Percentiles rank a stretch among this genome's conserved stretches.
phyloP scores from a whole-genome alignment of 1,140 invertebrate species.

The Phortica variegata region DNA sequence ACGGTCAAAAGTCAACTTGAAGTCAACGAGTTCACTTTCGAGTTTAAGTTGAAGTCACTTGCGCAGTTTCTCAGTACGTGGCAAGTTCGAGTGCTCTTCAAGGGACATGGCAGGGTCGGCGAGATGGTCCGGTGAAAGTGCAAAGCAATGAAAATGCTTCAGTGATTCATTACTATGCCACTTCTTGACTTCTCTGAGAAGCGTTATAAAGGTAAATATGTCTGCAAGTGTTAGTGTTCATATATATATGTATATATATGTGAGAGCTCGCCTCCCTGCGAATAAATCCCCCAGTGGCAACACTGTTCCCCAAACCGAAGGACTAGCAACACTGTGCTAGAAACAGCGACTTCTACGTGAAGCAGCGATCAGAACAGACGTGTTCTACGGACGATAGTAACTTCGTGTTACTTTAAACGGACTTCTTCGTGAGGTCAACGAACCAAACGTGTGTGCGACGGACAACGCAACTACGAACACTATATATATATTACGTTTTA shows the following conservation, averaged over 20 bases:
- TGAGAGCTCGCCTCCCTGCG: constrained; percentile 1
- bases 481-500: too few relatives aligned
- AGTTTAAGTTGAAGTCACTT: constrained; percentile 47
- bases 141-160: background rate
- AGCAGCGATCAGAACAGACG: too few relatives aligned
- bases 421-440: too few relatives aligned
- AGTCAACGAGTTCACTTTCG: constrained; percentile 45
- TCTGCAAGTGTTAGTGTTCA: background rate
- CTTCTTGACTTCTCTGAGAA: constrained; percentile 47
- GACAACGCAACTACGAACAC: too few relatives aligned
- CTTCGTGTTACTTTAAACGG: too few relatives aligned
- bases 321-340: too few relatives aligned
- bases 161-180: constrained; percentile 51
- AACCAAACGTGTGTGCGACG: too few relatives aligned
- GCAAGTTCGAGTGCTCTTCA: background rate
- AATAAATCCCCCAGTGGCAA: constrained; percentile 16
- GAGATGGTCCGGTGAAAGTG: background rate
- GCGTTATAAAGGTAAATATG: constrained; percentile 25
- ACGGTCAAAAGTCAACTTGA: constrained; percentile 54
- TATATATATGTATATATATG: background rate
- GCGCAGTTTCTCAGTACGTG: constrained; percentile 3
- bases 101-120: constrained; percentile 25
- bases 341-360: too few relatives aligned
- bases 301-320: too few relatives aligned
- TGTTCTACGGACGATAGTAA: too few relatives aligned